These are phyloP conservation scores for Cyprinella venusta DNA, from an alignment of 2,797 vertebrate genomes.

Conservation along the genomic window DNA sequence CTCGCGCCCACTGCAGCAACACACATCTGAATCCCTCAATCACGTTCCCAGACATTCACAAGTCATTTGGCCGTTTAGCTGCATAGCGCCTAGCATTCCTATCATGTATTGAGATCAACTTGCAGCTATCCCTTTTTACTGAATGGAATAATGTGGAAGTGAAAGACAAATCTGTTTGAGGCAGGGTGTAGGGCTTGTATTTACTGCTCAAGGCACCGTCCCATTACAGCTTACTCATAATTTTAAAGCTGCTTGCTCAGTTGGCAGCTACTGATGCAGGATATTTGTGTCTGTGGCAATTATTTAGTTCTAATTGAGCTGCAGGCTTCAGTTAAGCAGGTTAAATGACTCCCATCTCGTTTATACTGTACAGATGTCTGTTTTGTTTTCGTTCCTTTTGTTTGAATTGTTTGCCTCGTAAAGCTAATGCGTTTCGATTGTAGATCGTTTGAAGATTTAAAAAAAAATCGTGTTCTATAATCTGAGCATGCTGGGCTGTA, in stretches of 20 bases:
- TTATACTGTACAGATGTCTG: background rate
- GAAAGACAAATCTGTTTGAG: slow-evolving; percentile 50
- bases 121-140: slow-evolving; percentile 43
- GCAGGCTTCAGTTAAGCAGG: slow-evolving; percentile 51
- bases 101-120: slow-evolving; percentile 55
- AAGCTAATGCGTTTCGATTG: slow-evolving; percentile 10
- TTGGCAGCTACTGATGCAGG: slow-evolving; percentile 40
- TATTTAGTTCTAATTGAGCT: slow-evolving; percentile 50
- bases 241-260: slow-evolving; percentile 43
- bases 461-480: background rate
- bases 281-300: slow-evolving; percentile 52
- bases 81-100: slow-evolving; percentile 32
- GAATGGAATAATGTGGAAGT: slow-evolving; percentile 50
- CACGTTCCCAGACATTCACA: slow-evolving; percentile 25
- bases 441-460: background rate
- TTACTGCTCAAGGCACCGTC: slow-evolving; percentile 43
- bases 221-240: slow-evolving; percentile 52
- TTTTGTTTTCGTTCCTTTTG: slow-evolving; percentile 8
- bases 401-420: background rate
- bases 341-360: slow-evolving; percentile 41
- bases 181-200: background rate
- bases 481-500: background rate
- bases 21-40: slow-evolving; percentile 28
- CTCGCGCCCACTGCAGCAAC: slow-evolving; percentile 40
- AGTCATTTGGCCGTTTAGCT: slow-evolving; percentile 48